These are phyloP conservation scores for Arrhopalites spinosus DNA, from an alignment of 2,888 invertebrate species.

Conservation along the genomic window DNA sequence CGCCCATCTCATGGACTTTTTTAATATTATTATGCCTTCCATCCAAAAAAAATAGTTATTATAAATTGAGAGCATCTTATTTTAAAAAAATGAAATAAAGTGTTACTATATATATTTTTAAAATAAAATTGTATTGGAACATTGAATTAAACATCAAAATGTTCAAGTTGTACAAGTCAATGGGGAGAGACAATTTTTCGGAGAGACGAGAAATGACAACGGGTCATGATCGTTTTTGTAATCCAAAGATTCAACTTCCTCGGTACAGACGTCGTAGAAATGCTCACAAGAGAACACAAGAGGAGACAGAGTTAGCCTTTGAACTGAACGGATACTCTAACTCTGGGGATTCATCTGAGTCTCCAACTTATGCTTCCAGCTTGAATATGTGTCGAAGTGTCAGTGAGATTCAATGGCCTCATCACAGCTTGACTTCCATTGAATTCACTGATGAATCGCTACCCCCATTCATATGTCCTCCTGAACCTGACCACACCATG, in stretches of 20 bases:
- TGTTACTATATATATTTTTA: too few relatives aligned
- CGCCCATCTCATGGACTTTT: neutral
- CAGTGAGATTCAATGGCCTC: constrained; percentile 41
- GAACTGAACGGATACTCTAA: constrained; percentile 38
- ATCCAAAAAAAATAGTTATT: too few relatives aligned
- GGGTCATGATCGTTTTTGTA: constrained; percentile 46
- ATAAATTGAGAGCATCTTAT: too few relatives aligned
- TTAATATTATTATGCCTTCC: neutral
- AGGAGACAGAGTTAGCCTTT: constrained; percentile 41
- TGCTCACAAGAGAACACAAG: constrained; percentile 35
- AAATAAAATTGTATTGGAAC: too few relatives aligned
- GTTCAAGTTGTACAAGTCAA: constrained; percentile 44
- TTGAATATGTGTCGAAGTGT: constrained; percentile 36
- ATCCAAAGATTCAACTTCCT: constrained; percentile 37
- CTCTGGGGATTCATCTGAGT: constrained; percentile 36
- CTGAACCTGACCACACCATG: constrained; percentile 32
- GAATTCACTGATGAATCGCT: neutral
- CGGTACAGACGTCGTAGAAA: constrained; percentile 39
- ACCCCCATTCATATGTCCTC: constrained; percentile 21
- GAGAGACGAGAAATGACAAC: constrained; percentile 38
- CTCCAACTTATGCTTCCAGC: constrained; percentile 25
- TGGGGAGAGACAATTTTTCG: constrained; percentile 18
- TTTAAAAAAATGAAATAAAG: too few relatives aligned
- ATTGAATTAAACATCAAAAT: too few relatives aligned
- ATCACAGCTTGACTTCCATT: constrained; percentile 13